These are phyloP conservation scores for Xenus cinereus DNA, from an alignment of 2,113 vertebrate species.

Conservation along the genomic window DNA sequence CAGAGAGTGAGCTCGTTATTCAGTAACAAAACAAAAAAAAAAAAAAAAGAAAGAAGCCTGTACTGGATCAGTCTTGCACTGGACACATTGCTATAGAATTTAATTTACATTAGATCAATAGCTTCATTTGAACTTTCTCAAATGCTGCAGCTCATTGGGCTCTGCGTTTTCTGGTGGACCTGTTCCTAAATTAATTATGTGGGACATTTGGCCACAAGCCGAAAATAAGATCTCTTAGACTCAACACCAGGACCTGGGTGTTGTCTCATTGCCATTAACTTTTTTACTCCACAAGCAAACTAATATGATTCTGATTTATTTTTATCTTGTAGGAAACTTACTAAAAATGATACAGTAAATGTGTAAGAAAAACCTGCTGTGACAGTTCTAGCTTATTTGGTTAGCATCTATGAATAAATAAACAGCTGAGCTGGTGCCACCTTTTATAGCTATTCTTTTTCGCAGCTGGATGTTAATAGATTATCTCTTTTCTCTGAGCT, in stretches of 20 bases:
- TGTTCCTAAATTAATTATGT: slow-evolving; percentile 7
- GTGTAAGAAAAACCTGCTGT: slow-evolving; percentile 35
- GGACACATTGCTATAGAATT: neutral
- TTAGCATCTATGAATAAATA: slow-evolving; percentile 66
- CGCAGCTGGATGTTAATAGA: slow-evolving; percentile 67
- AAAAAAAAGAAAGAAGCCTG: neutral
- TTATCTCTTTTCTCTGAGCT: slow-evolving; percentile 55
- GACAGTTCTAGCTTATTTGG: slow-evolving; percentile 64
- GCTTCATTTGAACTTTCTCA: slow-evolving; percentile 16
- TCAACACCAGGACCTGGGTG: neutral
- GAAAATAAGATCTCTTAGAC: neutral
- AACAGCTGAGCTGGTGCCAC: slow-evolving; percentile 38
- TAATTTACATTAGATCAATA: slow-evolving; percentile 40
- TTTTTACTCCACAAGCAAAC: slow-evolving; percentile 21
- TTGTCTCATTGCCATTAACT: neutral
- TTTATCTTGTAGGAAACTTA: slow-evolving; percentile 20
- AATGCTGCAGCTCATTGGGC: neutral
- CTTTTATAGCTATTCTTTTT: slow-evolving; percentile 55
- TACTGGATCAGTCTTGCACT: neutral
- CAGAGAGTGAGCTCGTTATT: neutral
- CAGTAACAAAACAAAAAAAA: too few species aligned
- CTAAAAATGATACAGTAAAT: slow-evolving; percentile 45
- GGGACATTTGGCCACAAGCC: neutral
- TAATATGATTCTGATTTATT: slow-evolving; percentile 39
- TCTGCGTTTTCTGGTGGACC: neutral